Evolutionary conservation across 2,888 invertebrate species (phyloP).

Genomic region (Exephanes ischioxanthus): DNA sequence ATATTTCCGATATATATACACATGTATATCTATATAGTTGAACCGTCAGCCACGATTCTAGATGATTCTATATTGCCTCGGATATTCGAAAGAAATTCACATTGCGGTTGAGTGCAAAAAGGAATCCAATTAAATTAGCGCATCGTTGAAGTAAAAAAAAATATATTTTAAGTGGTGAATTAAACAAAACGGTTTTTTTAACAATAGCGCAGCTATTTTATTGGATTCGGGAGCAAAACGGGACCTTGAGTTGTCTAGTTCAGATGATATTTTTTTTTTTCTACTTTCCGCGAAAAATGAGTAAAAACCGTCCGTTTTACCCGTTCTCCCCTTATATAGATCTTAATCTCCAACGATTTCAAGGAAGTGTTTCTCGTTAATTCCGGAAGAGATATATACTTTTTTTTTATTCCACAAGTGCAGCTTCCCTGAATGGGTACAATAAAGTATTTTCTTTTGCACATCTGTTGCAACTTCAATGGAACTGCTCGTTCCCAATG

Average conservation of each 20-base stretch:
- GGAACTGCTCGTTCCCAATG: neutral
- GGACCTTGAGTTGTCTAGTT: too few species aligned
- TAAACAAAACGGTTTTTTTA: too few species aligned
- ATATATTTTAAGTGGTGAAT: too few species aligned
- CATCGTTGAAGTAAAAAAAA: neutral
- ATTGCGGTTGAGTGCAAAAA: neutral
- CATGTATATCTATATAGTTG: neutral
- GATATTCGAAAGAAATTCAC: neutral
- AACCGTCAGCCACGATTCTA: neutral
- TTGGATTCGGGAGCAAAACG: too few species aligned
- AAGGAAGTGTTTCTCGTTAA: neutral
- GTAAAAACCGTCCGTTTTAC: neutral
- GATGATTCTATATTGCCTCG: neutral
- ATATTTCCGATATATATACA: too few species aligned
- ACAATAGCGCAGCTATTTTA: too few species aligned
- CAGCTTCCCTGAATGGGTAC: constrained; percentile 9
- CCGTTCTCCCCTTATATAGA: neutral
- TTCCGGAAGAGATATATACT: neutral
- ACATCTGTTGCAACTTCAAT: neutral
- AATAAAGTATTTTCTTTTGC: neutral
- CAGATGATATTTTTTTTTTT: neutral
- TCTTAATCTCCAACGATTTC: neutral
- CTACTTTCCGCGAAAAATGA: neutral
- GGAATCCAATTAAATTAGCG: neutral
- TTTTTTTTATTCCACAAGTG: neutral